Evolutionary conservation across 2,797 vertebrate genomes (phyloP), one percentile per base, ranked within the genome.

Genomic region (Eulemur coronatus): DNA sequence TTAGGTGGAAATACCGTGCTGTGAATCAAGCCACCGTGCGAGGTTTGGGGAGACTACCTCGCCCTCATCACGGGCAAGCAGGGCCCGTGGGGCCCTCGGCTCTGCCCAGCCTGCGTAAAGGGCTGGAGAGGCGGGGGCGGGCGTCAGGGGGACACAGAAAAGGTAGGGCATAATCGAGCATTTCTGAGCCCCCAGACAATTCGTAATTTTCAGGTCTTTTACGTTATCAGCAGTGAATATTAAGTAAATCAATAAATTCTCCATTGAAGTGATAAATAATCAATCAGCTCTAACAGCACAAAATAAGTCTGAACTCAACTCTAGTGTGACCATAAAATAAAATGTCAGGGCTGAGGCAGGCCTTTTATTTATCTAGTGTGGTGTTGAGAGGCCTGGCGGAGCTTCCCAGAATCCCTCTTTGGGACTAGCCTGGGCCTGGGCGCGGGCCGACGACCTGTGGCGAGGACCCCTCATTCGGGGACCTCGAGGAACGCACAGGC

Each of bases 161-260:
- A 94, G 67, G 24, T 24, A 63, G 81, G 41, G 48, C 24, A 17
- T 80, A 79, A 65, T 17, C 30, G 76, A 94, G 57, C 22, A 43
- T 55, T 48, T 76, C 73, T 24, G 84, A 94, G 81, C 9, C 86
- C 70, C 67, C n/a, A 85, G 94, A 79, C 5, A 50, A 52, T 96
- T 91, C 84, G 43, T 85, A 81, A 79, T 88, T 88, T 94, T 61
- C 22, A 82, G 79, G 70, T 86, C 79, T 94, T 91, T 91, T 75
- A 26, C 87, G 50, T 94, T 95, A 91, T 93, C 69, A 67, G 65
- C 95, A 70, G 73, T 91, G 76, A 96, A 70, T 92, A 95, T 89
- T 86, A 89, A 95, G 80, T 75, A 94, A 94, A 96, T 97, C 93
- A 93, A 33, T 96, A 96, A 61, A 75, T 96, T 97, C 80, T 95